Evolutionary conservation across 92 coral and sea anemone species (phyloP).

Genomic region (Zoanthus sansibaricus): DNA sequence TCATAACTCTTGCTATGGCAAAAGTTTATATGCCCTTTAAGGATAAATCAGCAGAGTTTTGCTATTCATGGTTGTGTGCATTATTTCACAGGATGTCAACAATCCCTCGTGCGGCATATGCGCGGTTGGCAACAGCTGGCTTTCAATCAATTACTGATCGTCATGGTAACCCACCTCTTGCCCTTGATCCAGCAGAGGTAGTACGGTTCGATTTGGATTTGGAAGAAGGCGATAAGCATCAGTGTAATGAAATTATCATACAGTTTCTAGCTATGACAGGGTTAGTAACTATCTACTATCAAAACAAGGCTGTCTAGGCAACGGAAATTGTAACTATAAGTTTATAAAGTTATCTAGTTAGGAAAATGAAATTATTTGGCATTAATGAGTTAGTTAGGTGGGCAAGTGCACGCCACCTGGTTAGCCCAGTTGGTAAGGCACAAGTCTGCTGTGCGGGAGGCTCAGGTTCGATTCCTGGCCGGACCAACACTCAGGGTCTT

Average conservation of each 20-base stretch:
- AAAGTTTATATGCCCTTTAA: no score
- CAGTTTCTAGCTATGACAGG: slow-evolving; percentile 97
- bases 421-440: no score
- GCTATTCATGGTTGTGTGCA: background rate
- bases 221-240: slow-evolving; percentile 82
- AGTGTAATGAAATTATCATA: slow-evolving; percentile 87
- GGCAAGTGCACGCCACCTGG: no score
- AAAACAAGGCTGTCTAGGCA: background rate
- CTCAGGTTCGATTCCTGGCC: no score
- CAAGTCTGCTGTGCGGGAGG: no score
- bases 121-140: slow-evolving; percentile 91
- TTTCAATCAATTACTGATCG: slow-evolving; percentile 91
- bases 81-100: slow-evolving; percentile 70
- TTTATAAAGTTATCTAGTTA: no score
- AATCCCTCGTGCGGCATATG: slow-evolving; percentile 92
- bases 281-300: slow-evolving; percentile 41
- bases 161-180: slow-evolving; percentile 95
- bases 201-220: slow-evolving; percentile 76
- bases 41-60: no score
- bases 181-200: slow-evolving; percentile 81
- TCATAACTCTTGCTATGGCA: no score
- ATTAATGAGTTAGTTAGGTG: no score
- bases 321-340: no score
- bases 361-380: no score
- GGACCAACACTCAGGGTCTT: no score